Evolutionary conservation across 1,140 invertebrate genomes (phyloP).

Genomic region (Drosophila mauritiana): DNA sequence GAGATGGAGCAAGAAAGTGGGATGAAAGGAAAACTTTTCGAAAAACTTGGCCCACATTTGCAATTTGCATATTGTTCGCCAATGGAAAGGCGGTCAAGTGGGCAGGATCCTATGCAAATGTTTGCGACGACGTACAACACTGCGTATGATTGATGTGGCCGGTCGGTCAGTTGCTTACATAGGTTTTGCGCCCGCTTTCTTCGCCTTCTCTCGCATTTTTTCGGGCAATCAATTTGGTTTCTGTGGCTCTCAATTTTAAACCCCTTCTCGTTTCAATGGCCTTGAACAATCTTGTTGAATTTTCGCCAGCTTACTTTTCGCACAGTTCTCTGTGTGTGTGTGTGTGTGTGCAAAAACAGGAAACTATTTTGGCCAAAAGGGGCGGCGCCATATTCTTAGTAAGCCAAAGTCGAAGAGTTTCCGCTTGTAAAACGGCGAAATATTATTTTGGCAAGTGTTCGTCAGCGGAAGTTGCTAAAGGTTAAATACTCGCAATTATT

Average conservation of each 20-base stretch:
- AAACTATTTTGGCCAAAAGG: conserved; percentile 40
- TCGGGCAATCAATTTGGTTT: conserved; percentile 19
- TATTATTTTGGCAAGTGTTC: conserved; percentile 28
- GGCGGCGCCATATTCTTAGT: neutral
- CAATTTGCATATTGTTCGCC: conserved; percentile 73
- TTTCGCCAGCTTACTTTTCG: conserved; percentile 2
- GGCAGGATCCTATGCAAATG: conserved; percentile 66
- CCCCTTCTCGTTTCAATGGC: neutral
- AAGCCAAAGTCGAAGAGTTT: conserved; percentile 20
- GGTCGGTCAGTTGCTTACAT: conserved; percentile 54
- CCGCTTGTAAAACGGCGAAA: conserved; percentile 16
- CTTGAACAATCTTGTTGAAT: conserved; percentile 26
- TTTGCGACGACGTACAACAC: conserved; percentile 55
- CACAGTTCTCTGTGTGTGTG: too few relatives aligned
- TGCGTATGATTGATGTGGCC: conserved; percentile 79
- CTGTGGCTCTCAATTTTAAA: conserved; percentile 29
- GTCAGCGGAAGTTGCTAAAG: neutral
- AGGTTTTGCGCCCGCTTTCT: neutral
- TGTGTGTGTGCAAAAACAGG: conserved; percentile 7
- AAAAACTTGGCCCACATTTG: conserved; percentile 46
- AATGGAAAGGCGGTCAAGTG: conserved; percentile 42
- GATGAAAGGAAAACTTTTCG: conserved; percentile 12
- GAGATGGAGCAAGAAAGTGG: neutral
- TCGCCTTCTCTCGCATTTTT: neutral
- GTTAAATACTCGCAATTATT: conserved; percentile 11